Evolutionary conservation across 2,113 vertebrate genomes (phyloP).

Genomic region (Brachionichthys hirsutus): DNA sequence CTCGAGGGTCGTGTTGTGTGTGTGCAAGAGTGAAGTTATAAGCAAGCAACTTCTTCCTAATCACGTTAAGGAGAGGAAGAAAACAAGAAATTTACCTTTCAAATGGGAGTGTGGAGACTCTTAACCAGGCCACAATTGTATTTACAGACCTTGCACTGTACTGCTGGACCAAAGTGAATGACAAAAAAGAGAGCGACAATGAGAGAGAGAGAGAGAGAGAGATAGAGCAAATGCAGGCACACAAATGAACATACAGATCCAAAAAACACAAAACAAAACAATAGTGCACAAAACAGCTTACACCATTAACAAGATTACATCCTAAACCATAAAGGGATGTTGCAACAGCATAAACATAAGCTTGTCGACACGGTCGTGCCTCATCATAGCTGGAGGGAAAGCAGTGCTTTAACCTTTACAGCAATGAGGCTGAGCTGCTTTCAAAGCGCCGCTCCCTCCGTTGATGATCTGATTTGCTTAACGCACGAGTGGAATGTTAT

Average conservation of each 20-base stretch:
- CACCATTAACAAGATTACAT: constrained; percentile 75
- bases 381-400: constrained; percentile 58
- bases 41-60: constrained; percentile 38
- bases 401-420: constrained; percentile 62
- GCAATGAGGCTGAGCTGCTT: constrained; percentile 49
- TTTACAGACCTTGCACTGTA: constrained; percentile 53
- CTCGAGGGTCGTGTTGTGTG: constrained; percentile 2
- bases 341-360: constrained; percentile 68
- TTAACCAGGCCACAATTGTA: constrained; percentile 49
- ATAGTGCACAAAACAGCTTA: constrained; percentile 54
- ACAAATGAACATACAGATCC: constrained; percentile 25
- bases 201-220: neutral
- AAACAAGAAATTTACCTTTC: constrained; percentile 43
- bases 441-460: constrained; percentile 33
- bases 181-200: constrained; percentile 4
- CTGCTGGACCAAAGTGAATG: constrained; percentile 15
- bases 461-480: constrained; percentile 21
- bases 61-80: constrained; percentile 38
- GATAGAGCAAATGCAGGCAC: constrained; percentile 9
- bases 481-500: constrained; percentile 18
- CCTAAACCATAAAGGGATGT: constrained; percentile 62
- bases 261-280: constrained; percentile 40
- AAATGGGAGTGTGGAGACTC: constrained; percentile 43
- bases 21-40: constrained; percentile 36
- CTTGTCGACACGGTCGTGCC: constrained; percentile 50